These are phyloP conservation scores for Balaeniceps rex DNA, from an alignment of 2,113 vertebrate genomes.

Conservation along the genomic window DNA sequence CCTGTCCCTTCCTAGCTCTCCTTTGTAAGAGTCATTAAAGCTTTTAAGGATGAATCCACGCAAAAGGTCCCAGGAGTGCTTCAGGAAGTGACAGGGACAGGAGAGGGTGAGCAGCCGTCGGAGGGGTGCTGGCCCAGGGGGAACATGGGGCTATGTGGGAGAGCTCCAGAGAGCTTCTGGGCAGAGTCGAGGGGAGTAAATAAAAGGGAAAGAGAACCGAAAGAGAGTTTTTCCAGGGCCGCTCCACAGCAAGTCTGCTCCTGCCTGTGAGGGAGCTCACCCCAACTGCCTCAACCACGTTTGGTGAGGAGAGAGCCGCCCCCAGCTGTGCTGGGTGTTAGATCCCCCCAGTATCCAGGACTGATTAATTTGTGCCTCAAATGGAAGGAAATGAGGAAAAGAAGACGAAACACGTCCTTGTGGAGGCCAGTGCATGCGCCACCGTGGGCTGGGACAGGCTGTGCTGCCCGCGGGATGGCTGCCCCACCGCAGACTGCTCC, in stretches of 20 bases:
- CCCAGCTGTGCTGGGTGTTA: neutral
- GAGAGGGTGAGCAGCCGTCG: rapidly evolving
- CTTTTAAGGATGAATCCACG: neutral
- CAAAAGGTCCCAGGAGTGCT: neutral
- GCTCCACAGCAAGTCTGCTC: neutral
- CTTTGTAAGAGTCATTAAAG: too few species aligned
- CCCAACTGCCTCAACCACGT: neutral
- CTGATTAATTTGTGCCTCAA: neutral
- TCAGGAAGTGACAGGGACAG: too few species aligned
- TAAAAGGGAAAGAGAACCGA: neutral
- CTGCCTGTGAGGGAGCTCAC: rapidly evolving
- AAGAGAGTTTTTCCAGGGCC: neutral
- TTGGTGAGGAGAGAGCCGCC: neutral
- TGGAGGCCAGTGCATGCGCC: rapidly evolving
- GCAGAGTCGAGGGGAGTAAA: neutral
- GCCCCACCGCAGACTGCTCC: too few species aligned
- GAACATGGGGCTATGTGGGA: rapidly evolving
- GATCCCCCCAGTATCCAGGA: neutral
- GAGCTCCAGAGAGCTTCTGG: neutral
- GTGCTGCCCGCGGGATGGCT: rapidly evolving
- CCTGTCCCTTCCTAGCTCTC: neutral
- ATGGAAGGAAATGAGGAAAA: neutral
- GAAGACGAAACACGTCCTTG: neutral
- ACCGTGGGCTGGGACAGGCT: too few species aligned
- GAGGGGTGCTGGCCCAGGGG: neutral